A percentile compares a stretch with the other conserved stretches of the same genome.
These are phyloP conservation scores for Nephrotoma flavescens DNA, from an alignment of 2,888 invertebrate genomes.

Conservation along the genomic window DNA sequence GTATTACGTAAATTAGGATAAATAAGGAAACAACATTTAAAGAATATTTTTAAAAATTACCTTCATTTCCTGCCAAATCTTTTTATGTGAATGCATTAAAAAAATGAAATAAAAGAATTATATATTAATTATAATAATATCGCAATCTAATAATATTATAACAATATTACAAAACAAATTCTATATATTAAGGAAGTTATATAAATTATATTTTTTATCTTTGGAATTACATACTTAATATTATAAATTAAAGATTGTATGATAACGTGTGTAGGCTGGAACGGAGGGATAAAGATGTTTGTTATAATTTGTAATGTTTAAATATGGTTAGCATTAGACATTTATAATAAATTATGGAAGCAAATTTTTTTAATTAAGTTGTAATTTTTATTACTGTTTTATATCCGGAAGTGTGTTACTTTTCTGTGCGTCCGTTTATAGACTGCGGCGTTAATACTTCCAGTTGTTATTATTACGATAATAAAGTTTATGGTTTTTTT, in stretches of 20 bases:
- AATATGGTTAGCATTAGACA: background rate
- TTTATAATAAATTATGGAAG: background rate
- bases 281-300: background rate
- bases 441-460: background rate
- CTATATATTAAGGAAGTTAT: background rate
- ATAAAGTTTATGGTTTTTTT: background rate
- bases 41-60: background rate
- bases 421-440: background rate
- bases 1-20: background rate
- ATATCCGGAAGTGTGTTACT: background rate
- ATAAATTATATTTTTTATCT: background rate
- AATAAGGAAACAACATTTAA: background rate
- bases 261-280: background rate
- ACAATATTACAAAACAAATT: background rate
- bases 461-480: background rate
- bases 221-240: background rate
- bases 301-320: background rate
- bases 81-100: background rate
- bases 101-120: background rate
- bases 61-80: background rate
- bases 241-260: background rate
- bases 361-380: background rate
- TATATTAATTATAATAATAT: background rate
- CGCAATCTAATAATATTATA: background rate
- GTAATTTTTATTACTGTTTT: background rate